A percentile compares a stretch with the other conserved stretches of the same genome.
Evolutionary conservation across 2,113 vertebrate species (phyloP).

Genomic region (Xenopus tropicalis): UCB_Xtro_10.0 CM004445.2:103392001-103392500

Average conservation of each 20-base stretch:
- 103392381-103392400: neutral
- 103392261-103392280: constrained; percentile 14
- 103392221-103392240: constrained; percentile 19
- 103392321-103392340: neutral
- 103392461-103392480: too few relatives aligned
- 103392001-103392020: constrained; percentile 26
- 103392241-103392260: constrained; percentile 18
- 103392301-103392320: constrained; percentile 23
- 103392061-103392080: neutral
- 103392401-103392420: neutral
- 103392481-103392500: too few relatives aligned
- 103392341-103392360: neutral
- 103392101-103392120: constrained; percentile 37
- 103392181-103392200: constrained; percentile 28
- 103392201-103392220: constrained; percentile 30
- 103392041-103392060: constrained; percentile 15
- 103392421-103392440: neutral
- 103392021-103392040: constrained; percentile 8
- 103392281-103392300: constrained; percentile 17
- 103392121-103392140: constrained; percentile 22
- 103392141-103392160: constrained; percentile 20
- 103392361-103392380: neutral
- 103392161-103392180: constrained; percentile 38
- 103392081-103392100: constrained; percentile 15
- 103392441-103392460: too few relatives aligned